Conservation (phyloP, 2,888 invertebrate species). For the Mantis religiosa region DNA sequence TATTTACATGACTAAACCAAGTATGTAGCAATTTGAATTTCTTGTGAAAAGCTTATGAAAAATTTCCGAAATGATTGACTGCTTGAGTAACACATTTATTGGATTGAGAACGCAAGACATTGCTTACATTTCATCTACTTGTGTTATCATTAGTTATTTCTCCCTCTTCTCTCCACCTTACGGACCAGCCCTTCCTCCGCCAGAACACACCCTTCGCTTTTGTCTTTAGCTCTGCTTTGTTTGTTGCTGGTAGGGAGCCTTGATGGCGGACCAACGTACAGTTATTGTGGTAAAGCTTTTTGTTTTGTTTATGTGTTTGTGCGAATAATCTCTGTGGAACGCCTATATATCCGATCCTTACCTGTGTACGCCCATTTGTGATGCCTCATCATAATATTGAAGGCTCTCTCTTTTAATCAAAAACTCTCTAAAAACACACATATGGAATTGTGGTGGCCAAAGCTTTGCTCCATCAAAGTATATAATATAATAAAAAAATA, state of each 20-base stretch:
- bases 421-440: not conserved
- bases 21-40: no score
- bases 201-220: not conserved
- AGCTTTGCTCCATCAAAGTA: not conserved
- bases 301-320: not conserved
- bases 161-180: not conserved
- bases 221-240: not conserved
- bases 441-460: not conserved
- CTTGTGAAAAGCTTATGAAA: no score
- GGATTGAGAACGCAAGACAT: not conserved
- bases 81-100: no score
- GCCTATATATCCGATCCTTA: not conserved
- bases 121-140: not conserved
- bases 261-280: not conserved
- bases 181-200: not conserved
- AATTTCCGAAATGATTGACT: no score
- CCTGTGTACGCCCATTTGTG: not conserved
- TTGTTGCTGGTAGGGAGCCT: not conserved
- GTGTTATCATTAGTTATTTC: not conserved
- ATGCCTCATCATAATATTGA: not conserved
- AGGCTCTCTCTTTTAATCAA: not conserved
- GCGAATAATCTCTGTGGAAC: not conserved
- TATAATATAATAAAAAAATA: not conserved
- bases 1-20: no score
- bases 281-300: not conserved